Conservation (phyloP, 2,113 vertebrate species). For the Epinephelus moara region DNA sequence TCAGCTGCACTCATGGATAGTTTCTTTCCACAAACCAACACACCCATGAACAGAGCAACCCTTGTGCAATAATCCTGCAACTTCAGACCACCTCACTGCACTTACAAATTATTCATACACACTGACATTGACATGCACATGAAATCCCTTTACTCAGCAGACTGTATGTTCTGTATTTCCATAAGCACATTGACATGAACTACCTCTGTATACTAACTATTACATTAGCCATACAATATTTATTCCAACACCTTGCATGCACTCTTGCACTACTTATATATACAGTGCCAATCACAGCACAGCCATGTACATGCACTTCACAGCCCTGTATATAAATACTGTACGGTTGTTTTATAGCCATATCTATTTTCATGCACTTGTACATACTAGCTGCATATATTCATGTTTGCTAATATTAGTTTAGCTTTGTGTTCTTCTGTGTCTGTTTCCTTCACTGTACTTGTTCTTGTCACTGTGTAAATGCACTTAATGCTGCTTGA, state of each 20-base stretch:
- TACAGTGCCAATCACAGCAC: neutral
- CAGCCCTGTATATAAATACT: neutral
- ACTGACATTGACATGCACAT: neutral
- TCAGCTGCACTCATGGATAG: neutral
- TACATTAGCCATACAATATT: conserved; percentile 1
- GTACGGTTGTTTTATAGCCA: neutral
- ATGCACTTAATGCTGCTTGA: neutral
- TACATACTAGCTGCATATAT: neutral
- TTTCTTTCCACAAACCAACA: neutral
- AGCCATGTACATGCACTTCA: neutral
- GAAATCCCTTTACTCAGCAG: neutral
- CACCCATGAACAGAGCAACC: neutral
- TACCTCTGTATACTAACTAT: neutral
- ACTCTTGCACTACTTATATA: neutral
- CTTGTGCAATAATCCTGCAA: neutral
- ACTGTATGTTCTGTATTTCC: neutral
- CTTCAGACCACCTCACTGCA: neutral
- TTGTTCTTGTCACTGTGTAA: neutral
- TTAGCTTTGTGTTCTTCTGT: neutral
- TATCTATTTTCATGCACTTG: neutral
- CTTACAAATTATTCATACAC: neutral
- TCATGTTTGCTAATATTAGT: neutral
- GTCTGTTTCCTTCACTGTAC: neutral
- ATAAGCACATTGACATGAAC: neutral
- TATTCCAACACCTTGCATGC: neutral